Conservation (phyloP, 1,140 invertebrate genomes). For the Drosophila obscura region DNA sequence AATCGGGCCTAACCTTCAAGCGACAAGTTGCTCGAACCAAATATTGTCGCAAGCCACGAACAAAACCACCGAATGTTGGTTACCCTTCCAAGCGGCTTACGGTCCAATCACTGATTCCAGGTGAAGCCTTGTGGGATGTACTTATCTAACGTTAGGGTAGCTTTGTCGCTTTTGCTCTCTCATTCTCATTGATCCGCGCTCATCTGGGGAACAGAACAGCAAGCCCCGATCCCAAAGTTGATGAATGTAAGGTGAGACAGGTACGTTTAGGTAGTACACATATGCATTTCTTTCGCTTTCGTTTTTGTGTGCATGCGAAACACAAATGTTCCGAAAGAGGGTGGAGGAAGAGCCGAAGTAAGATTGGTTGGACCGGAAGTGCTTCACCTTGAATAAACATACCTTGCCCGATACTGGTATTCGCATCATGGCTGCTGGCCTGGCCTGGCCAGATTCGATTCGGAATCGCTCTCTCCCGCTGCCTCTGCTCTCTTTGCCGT, state of each 20-base stretch:
- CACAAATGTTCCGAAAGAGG: too few species aligned
- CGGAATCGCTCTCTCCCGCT: neutral
- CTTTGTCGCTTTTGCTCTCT: conserved; percentile 11
- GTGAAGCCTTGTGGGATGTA: neutral
- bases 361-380: too few species aligned
- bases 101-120: neutral
- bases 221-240: too few species aligned
- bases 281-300: too few species aligned
- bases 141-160: conserved; percentile 11
- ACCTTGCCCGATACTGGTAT: too few species aligned
- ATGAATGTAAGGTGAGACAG: neutral
- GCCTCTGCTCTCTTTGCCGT: conserved; percentile 17
- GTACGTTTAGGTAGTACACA: too few species aligned
- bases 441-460: too few species aligned
- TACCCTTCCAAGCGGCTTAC: conserved; percentile 7
- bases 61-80: conserved; percentile 3
- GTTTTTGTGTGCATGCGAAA: too few species aligned
- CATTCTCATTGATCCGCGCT: conserved; percentile 31
- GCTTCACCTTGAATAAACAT: too few species aligned
- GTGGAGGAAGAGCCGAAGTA: too few species aligned
- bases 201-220: neutral
- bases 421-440: too few species aligned
- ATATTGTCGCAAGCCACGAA: conserved; percentile 38
- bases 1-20: conserved; percentile 53
- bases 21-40: conserved; percentile 50